Conservation (phyloP, 2,797 vertebrate species). For the Lemur catta region DNA sequence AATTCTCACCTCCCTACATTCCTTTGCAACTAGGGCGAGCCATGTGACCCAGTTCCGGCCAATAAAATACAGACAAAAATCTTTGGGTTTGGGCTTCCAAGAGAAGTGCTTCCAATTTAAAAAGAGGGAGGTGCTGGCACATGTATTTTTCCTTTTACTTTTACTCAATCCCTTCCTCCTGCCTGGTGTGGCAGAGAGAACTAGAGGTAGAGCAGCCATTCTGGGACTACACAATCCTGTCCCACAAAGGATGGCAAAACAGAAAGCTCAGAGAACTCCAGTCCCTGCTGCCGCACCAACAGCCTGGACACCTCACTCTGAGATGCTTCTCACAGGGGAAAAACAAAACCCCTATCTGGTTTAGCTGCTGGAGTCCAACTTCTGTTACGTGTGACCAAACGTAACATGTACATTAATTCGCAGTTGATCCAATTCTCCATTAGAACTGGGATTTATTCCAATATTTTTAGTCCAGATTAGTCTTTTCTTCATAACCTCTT, state of each 20-base stretch:
- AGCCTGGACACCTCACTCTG: background rate
- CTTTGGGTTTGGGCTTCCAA: background rate
- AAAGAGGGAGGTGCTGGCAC: too few species aligned
- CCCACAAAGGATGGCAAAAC: background rate
- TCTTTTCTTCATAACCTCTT: background rate
- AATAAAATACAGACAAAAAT: background rate
- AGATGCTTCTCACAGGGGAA: background rate
- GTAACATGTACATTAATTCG: background rate
- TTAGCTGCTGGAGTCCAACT: background rate
- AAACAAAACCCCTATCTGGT: background rate
- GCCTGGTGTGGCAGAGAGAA: too few species aligned
- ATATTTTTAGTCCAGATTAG: background rate
- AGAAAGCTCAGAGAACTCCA: background rate
- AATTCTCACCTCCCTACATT: background rate
- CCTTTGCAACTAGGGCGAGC: background rate
- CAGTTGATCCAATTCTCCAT: background rate
- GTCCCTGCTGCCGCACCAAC: rapidly evolving
- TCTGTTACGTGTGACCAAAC: background rate
- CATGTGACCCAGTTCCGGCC: background rate
- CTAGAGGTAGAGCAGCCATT: too few species aligned
- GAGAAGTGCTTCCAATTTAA: background rate
- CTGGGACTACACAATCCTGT: too few species aligned
- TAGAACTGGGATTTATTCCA: background rate
- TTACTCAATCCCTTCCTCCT: too few species aligned
- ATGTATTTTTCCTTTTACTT: too few species aligned